phyloP scores from a whole-genome alignment of 2,888 invertebrate species.

The Stenodera caucasica region DNA sequence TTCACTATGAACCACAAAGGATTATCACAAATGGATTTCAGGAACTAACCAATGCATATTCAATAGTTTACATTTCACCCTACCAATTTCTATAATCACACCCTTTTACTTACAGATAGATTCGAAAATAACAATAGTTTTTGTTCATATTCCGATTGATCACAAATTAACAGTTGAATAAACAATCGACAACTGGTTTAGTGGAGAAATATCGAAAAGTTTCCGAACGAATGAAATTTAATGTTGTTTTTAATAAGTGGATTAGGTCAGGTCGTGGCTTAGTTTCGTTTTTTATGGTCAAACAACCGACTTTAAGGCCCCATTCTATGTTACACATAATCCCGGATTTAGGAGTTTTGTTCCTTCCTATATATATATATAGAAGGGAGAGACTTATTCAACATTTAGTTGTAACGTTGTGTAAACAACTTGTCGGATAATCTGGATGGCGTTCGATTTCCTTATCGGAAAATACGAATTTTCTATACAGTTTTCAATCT shows the following conservation, averaged over 20 bases:
- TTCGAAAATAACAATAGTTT: no score
- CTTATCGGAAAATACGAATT: neutral
- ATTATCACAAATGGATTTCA: slow-evolving; percentile 48
- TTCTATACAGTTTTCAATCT: no score
- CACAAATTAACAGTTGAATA: no score
- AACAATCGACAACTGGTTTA: no score
- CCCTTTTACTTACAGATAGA: no score
- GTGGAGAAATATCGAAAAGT: no score
- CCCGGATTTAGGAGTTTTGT: slow-evolving; percentile 34
- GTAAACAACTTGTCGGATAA: slow-evolving; percentile 24
- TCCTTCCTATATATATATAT: slow-evolving; percentile 29
- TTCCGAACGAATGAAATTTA: no score
- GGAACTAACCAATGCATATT: slow-evolving; percentile 40
- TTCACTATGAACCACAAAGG: slow-evolving; percentile 43
- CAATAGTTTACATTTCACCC: slow-evolving; percentile 42
- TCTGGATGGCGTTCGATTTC: neutral
- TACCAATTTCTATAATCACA: slow-evolving; percentile 31
- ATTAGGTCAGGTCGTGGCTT: no score
- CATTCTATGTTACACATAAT: slow-evolving; percentile 36
- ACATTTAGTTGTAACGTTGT: slow-evolving; percentile 19
- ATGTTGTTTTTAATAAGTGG: no score
- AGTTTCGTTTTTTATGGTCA: no score
- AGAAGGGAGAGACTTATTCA: no score
- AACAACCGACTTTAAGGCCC: slow-evolving; percentile 6
- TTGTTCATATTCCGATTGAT: no score